Evolutionary conservation across 2,113 vertebrate genomes (phyloP).

Genomic region (Danio rerio): DNA sequence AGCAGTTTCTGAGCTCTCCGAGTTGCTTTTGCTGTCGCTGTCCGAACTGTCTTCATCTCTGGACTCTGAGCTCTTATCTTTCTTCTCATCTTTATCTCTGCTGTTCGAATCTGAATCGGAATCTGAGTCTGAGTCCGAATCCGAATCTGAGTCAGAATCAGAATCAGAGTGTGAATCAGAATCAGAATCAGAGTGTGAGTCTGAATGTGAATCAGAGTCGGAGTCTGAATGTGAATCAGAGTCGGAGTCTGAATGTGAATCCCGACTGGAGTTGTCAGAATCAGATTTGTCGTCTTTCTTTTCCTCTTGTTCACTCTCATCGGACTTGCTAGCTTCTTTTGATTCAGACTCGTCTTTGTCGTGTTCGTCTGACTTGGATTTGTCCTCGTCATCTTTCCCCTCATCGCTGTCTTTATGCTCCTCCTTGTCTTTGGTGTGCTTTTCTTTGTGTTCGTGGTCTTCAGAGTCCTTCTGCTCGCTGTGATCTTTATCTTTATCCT

Average conservation of each 20-base stretch:
- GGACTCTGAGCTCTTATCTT: conserved; percentile 37
- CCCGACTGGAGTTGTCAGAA: background rate
- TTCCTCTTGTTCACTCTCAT: background rate
- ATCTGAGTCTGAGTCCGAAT: background rate
- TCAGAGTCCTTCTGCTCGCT: background rate
- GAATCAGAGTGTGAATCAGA: background rate
- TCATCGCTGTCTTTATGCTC: background rate
- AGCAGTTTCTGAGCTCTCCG: conserved; percentile 49
- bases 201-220: background rate
- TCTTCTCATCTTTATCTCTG: conserved; percentile 44
- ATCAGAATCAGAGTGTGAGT: background rate
- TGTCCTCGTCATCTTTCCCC: conserved; percentile 24
- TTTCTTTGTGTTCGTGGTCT: conserved; percentile 24
- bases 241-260: background rate
- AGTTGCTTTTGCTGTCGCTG: conserved; percentile 29
- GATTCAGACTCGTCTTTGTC: conserved; percentile 9
- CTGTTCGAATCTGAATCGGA: background rate
- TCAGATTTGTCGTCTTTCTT: conserved; percentile 31
- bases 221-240: background rate
- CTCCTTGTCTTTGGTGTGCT: conserved; percentile 12
- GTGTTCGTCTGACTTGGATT: conserved; percentile 10
- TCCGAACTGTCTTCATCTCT: conserved; percentile 46
- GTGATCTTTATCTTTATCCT: conserved; percentile 15
- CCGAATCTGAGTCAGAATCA: background rate
- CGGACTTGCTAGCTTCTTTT: conserved; percentile 28